Base-by-base conservation (phyloP, 2,888 invertebrate species). In the Sclerodermus sp. region DNA sequence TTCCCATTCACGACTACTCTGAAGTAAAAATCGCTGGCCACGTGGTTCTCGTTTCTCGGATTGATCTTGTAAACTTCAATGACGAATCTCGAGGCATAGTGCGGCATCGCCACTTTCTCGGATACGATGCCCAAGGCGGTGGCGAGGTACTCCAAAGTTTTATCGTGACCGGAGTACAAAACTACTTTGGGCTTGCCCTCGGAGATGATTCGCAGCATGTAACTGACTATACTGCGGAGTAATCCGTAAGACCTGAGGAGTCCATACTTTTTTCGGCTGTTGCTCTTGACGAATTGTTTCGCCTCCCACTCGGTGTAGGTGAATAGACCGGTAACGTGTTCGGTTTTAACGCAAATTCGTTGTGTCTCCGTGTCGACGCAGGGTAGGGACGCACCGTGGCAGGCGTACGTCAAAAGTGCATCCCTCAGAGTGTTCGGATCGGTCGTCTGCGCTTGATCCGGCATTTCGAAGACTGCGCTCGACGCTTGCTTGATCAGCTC, bases 161-260 rank as follows among this genome's bases (percentile, higher is more conserved):
- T 89, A 76, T 96, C 96, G 67, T 96, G 96, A 0, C 95, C 96
- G 0, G 96, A 95, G 72, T 91, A 93, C 0, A 93, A 68, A 0
- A 91, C 87, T 49, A 93, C 83, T 66, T 87, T 88, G 0, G 88
- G 88, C 51, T 84, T 85, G 51, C 84, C 85, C 42, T 89, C 89
- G 0, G 89, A 88, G 60, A 92, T 88, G 82, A 92, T 90, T 62
- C 87, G 83, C 9, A 92, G 81, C 85, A 93, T 87, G 70, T 90
- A 88, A 37, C 88, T 87, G 0, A 88, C 91, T 42, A 94, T 87
- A 68, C 91, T 90, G 17, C 89, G 83, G 41, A 95, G 84, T 64
- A 95, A 80, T 6, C 95, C 94, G 66, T 94, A 93, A 0, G 93
- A 88, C 47, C 88, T 81, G 16, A 94, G 73, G 46, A 91, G 73